These are phyloP conservation scores for Augochlora pura DNA, from an alignment of 1,140 invertebrate species.

Conservation along the genomic window DNA sequence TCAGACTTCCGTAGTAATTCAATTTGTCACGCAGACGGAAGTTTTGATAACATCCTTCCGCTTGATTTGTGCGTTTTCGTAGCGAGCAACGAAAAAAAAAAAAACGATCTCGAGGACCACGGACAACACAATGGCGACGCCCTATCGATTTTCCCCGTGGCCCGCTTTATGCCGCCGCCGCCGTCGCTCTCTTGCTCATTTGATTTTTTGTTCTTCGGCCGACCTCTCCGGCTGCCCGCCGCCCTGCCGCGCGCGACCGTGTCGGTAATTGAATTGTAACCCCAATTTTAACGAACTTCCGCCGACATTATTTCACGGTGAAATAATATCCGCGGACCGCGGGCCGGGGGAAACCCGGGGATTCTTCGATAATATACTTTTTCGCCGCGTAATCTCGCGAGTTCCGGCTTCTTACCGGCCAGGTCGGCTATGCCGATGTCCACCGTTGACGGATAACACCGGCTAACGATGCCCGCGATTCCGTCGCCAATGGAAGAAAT, in stretches of 20 bases:
- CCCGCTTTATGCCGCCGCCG: neutral
- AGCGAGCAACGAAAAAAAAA: conserved; percentile 30
- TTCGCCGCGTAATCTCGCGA: neutral
- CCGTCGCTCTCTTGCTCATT: neutral
- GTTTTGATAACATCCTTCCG: conserved; percentile 68
- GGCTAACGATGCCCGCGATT: neutral
- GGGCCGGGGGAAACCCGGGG: neutral
- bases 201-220: neutral
- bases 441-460: neutral
- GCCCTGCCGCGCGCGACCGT: neutral
- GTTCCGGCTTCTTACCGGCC: neutral
- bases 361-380: conserved; percentile 14
- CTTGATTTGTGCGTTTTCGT: conserved; percentile 63
- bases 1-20: conserved; percentile 61
- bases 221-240: too few relatives aligned
- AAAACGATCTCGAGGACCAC: conserved; percentile 10
- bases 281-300: conserved; percentile 54
- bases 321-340: conserved; percentile 32
- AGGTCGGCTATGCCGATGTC: too few relatives aligned
- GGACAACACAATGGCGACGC: conserved; percentile 18
- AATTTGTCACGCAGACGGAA: conserved; percentile 68
- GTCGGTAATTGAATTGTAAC: conserved; percentile 51
- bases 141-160: conserved; percentile 50
- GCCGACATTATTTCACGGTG: conserved; percentile 23
- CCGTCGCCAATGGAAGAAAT: neutral